Base-by-base conservation (phyloP, 2,113 vertebrate genomes). In the Psilopogon haemacephalus region DNA sequence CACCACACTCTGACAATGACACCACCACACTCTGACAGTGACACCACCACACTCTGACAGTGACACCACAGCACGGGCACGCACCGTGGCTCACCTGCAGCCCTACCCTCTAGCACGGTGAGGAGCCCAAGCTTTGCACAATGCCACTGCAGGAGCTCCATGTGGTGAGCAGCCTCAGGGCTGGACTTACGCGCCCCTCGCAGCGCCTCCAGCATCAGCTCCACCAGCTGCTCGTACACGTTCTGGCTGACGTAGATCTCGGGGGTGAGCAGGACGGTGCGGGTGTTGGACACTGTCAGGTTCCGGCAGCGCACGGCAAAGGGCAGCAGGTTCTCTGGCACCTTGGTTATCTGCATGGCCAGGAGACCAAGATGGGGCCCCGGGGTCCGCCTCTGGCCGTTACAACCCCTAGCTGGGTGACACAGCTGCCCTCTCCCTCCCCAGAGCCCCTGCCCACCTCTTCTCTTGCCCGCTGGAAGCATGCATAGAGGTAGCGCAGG, bases 161-260 rank as follows among this genome's bases (percentile, higher is more conserved):
- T 1, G 4, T 1, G 2, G 15, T 8, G 11, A 17, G 37, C 13
- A 20, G 38, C 62, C 60, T 44, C 0, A 0, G 12, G 5, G 14
- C 28, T 44, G 20, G 18, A 71, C 99, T 96, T 97, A 99, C 99
- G 97, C 12, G 98, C 98, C 94, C 98, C 98, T 77, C 96, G 98
- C 89, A 99, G 97, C 1, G 97, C 97, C 87, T 99, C 99, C 94
- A 99, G 97, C 97, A 99, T 97, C 95, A 99, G 97, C 95, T 99
- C 99, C 92, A 99, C 96, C 86, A 99, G 98, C 95, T 99, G 99
- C 80, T 99, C 99, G 0, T 99, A 98, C 78, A 99, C 95, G 5
- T 99, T 99, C 96, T 99, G 99, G 96, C 97, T 98, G 91, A 98
- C 89, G 2, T 99, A 99, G 88, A 99, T 99, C 98, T 99, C 99